Evolutionary conservation across 2,797 vertebrate species (phyloP).

Genomic region (Phataginus tricuspis): DNA sequence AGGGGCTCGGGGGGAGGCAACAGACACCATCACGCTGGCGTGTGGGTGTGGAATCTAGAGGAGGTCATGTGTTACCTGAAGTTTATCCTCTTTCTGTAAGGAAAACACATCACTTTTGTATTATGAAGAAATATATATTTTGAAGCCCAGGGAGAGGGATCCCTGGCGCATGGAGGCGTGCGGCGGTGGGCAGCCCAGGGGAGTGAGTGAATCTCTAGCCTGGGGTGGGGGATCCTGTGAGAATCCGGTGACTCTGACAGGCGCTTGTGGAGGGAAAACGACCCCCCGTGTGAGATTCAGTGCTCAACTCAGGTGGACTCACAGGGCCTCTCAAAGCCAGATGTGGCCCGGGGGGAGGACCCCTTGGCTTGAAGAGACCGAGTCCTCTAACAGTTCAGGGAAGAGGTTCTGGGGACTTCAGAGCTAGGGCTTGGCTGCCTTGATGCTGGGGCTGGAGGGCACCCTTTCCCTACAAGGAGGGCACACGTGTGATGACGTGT

Average conservation of each 20-base stretch:
- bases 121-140: background rate
- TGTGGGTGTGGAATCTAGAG: background rate
- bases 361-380: background rate
- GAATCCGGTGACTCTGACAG: background rate
- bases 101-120: background rate
- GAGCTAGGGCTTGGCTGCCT: background rate
- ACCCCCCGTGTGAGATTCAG: background rate
- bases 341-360: background rate
- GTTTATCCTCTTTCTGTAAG: background rate
- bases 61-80: background rate
- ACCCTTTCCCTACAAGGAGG: background rate
- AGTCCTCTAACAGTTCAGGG: background rate
- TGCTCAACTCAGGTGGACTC: background rate
- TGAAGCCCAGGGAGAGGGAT: background rate
- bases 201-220: background rate
- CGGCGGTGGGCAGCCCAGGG: background rate
- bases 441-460: background rate
- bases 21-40: background rate
- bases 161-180: no score
- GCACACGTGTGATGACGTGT: background rate
- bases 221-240: background rate
- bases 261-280: rapidly evolving
- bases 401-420: background rate
- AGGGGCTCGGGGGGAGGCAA: background rate
- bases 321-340: background rate